Percentiles rank a stretch among this genome's conserved stretches.
These are phyloP conservation scores for Exephanes ischioxanthus DNA, from an alignment of 2,888 invertebrate species.

Conservation along the genomic window DNA sequence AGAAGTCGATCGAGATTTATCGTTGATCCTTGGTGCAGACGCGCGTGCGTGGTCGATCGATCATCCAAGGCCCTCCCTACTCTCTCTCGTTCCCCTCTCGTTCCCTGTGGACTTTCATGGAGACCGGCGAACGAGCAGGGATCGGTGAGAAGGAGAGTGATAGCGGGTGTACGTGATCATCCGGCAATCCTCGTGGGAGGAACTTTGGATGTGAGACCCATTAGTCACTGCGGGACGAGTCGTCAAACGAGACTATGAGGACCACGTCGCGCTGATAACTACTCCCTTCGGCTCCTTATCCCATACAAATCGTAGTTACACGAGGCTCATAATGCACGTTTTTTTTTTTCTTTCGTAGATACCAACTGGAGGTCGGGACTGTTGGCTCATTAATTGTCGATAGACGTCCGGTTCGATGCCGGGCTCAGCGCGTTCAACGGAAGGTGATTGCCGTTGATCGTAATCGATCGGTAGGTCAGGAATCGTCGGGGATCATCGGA, in stretches of 20 bases:
- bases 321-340: background rate
- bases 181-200: slow-evolving; percentile 62
- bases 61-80: slow-evolving; percentile 58
- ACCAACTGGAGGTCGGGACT: background rate
- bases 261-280: slow-evolving; percentile 57
- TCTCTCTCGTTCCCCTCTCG: slow-evolving; percentile 22
- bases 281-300: background rate
- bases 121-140: background rate
- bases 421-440: background rate
- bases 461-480: background rate
- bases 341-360: background rate
- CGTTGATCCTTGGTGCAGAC: slow-evolving; percentile 69
- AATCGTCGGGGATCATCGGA: background rate
- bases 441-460: background rate
- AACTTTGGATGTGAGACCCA: slow-evolving; percentile 67
- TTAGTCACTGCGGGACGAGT: slow-evolving; percentile 71
- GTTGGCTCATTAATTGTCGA: background rate
- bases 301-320: background rate
- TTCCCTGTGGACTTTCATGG: slow-evolving; percentile 14
- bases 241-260: slow-evolving; percentile 70
- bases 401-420: background rate
- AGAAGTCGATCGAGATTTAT: slow-evolving; percentile 70
- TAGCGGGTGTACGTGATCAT: slow-evolving; percentile 33
- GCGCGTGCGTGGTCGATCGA: slow-evolving; percentile 70
- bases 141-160: slow-evolving; percentile 52